Base-by-base conservation (phyloP, 2,888 invertebrate genomes). In the Ctena decussata region DNA sequence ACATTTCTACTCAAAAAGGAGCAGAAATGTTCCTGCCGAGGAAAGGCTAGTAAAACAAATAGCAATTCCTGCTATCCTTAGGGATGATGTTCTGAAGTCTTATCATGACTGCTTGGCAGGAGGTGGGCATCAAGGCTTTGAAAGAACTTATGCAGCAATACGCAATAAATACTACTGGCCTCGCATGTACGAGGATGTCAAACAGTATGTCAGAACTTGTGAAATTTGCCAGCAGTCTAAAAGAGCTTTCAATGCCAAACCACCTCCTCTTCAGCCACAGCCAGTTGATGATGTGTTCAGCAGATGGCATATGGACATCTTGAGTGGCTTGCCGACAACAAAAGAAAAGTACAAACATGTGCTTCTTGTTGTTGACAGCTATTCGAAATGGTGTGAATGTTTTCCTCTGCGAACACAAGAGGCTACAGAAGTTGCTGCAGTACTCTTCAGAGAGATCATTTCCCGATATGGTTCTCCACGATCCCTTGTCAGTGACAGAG, bases 81-180 rank as follows among this genome's bases (percentile, higher is more conserved):
- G 82, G 24, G 76, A 80, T 70, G 85, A 85, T 12, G 24, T 88
- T 21, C 76, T 89, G 1, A 70, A 72, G 30, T 77, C 80, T 2
- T 88, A 82, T 49, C 86, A 87, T 82, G 87, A 89, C 69, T 71
- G 71, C 60, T 15, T 86, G 2, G 37, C 75, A 11, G 85, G 87
- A 57, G 86, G 89, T 0, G 82, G 77, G 27, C 89, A 89, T 46
- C 86, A 90, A 76, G 88, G 89, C 12, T 80, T 86, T 60, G 86
- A 90, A 41, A 32, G 88, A n/a, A 87, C 89, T 32, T 89, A 85
- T 77, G 80, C 60, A 24, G 69, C 85, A 15, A 49, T 89, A 21
- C 46, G 85, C 0, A 35, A 35, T 5, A 88, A 87, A 65, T 90
- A 85, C 60, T 89, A 27, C 70, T 91, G 90, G 90, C 89, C 87